Base-by-base conservation (phyloP, 2,113 vertebrate genomes). In the Calypte anna region DNA sequence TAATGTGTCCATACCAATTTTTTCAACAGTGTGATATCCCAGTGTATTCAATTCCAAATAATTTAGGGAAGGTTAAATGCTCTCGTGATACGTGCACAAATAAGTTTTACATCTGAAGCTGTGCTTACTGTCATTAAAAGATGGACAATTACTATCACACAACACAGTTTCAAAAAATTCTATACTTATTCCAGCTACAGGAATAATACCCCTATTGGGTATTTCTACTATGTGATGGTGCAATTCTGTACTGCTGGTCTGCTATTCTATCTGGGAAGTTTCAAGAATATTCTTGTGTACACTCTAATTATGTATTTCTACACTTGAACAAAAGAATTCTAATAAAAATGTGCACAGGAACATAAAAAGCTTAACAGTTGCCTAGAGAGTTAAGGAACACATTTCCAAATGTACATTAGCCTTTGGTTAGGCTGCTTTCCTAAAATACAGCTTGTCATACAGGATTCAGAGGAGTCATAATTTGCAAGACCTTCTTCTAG, bases 331-430 rank as follows among this genome's bases (percentile, higher is more conserved):
- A 46, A 73, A 64, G 21, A 70, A 74, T 59, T 51, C 28, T 74
- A 70, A 95, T 74, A 89, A 91, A 91, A 90, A 74, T 55, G 20
- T 82, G 24, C 67, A 69, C 30, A 61, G 50, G 46, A 82, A 91
- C 43, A 46, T 10, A 22, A 66, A 86, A 91, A 90, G 24, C 19
- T 80, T 90, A 88, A 86, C 30, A 50, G 50, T 50, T 90, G 27
- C 74, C 79, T 80, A 31, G 82, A 95, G 92, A 91, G 58, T 79
- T 91, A 82, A 87, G 61, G 68, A 93, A 63, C 43, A 70, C 14
- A 18, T 83, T 94, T 93, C 76, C 67, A 90, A 88, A 66, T 30
- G 70, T 36, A 28, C 19, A 21, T 87, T 91, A 79, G 36, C 24
- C 28, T 90, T 86, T 70, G 8, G 72, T 90, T 83, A 88, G 51